Evolutionary conservation across 1,140 invertebrate genomes (phyloP), one percentile per base, ranked within the genome.

Genomic region (Epicauta chinensis): DNA sequence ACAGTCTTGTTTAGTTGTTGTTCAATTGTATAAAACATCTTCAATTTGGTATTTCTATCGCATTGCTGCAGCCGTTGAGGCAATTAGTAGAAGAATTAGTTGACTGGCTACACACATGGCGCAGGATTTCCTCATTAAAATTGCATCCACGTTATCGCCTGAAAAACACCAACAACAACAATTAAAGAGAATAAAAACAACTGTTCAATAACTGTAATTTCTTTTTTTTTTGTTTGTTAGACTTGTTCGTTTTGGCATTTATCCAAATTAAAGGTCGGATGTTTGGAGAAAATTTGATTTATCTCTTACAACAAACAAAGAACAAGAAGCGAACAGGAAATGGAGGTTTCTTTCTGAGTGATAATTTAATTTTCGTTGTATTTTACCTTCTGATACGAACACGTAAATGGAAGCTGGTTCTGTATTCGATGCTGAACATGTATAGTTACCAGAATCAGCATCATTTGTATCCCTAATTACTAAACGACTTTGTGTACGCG

Each of bases 371-470:
- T n/a, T n/a, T 16, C 5, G 16, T 11, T 47, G 11, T 31, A 16
- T 32, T 74, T 76, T 77, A 84, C 90, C 89, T 86, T 92, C 88
- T 15, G 89, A 89, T 53, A 93, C 89, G 68, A 91, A 91, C 54
- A 93, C 89, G 65, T 84, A 88, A 69, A 91, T 91, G 58, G 84
- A 90, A 47, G 89, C 88, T 36, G 88, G 82, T 68, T 92, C 88
- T 49, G 89, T 91, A 68, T 93, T 92, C 59, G 87, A 89, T 16
- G 89, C 87, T 64, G 83, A 86, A 77, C 90, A 93, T 35, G 89
- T 92, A 67, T 93, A 93, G 74, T 93, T 93, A 55, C 90, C 90
- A 29, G 89, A 90, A 71, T 94, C 90, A 30, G 83, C 80, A 56
- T 91, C 83, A 57, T 86, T 83, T 16, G 90, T 90, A 51, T 89